phyloP scores from a whole-genome alignment of 2,797 vertebrate genomes.

The Chaetodon trifasciatus region DNA sequence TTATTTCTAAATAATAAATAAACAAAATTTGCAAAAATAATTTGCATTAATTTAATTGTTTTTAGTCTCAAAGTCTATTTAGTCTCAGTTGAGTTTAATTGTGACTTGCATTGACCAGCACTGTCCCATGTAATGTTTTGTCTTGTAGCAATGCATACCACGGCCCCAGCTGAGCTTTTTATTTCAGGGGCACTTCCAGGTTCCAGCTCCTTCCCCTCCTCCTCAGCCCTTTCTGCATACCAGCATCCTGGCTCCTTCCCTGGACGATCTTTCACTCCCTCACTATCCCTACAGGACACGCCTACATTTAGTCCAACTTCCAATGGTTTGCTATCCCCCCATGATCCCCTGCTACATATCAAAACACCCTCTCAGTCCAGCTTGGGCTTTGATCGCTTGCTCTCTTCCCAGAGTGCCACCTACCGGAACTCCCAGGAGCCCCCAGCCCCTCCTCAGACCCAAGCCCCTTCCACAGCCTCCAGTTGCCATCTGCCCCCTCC shows the following conservation, averaged over 20 bases:
- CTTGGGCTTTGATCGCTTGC: conserved; percentile 90
- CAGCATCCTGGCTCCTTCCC: conserved; percentile 94
- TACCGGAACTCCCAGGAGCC: conserved; percentile 87
- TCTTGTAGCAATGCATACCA: conserved; percentile 92
- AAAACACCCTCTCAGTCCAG: conserved; percentile 91
- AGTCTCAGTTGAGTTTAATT: conserved; percentile 12
- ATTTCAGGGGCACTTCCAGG: conserved; percentile 92
- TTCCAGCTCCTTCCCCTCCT: conserved; percentile 91
- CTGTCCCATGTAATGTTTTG: conserved; percentile 63
- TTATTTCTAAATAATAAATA: conserved; percentile 1
- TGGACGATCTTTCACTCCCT: conserved; percentile 91
- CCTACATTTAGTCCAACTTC: conserved; percentile 91
- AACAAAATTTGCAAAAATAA: not conserved
- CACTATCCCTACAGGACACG: conserved; percentile 91
- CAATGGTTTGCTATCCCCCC: conserved; percentile 92
- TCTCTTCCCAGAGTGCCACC: conserved; percentile 86
- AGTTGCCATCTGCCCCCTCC: conserved; percentile 87
- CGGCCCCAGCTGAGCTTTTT: conserved; percentile 93
- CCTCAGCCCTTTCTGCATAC: conserved; percentile 93
- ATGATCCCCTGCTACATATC: conserved; percentile 92
- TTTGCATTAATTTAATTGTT: conserved; percentile 1
- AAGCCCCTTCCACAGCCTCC: conserved; percentile 82
- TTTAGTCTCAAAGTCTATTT: not conserved
- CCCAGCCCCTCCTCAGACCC: conserved; percentile 63
- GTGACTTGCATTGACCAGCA: conserved; percentile 39